phyloP scores from a whole-genome alignment of 1,140 invertebrate species.

The Bombus huntii region DNA sequence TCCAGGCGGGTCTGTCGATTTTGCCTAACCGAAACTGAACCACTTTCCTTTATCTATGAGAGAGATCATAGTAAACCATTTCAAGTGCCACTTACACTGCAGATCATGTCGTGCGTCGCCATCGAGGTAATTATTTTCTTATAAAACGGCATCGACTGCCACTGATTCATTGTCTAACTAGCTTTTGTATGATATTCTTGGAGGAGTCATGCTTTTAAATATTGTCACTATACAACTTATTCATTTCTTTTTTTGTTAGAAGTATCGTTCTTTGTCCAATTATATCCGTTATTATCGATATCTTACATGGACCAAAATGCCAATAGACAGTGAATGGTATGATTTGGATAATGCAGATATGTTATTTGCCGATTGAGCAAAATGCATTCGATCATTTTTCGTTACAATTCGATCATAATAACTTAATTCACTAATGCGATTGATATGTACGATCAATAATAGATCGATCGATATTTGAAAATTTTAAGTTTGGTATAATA shows the following conservation, averaged over 20 bases:
- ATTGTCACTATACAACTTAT: no score
- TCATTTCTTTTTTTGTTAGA: not conserved
- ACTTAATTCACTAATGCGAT: not conserved
- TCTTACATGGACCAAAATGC: conserved; percentile 8
- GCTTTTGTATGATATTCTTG: not conserved
- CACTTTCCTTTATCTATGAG: conserved; percentile 86
- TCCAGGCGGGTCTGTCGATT: conserved; percentile 88
- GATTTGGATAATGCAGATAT: conserved; percentile 22
- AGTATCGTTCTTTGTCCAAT: not conserved
- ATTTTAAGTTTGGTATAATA: not conserved
- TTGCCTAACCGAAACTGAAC: conserved; percentile 85
- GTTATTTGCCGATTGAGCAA: conserved; percentile 3
- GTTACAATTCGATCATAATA: not conserved
- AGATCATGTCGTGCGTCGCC: conserved; percentile 89
- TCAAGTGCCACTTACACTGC: conserved; percentile 86
- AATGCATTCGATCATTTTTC: not conserved
- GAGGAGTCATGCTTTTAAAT: not conserved
- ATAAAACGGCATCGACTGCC: conserved; percentile 7
- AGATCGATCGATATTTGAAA: not conserved
- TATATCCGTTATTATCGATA: conserved; percentile 5
- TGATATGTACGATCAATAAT: not conserved
- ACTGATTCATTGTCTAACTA: not conserved
- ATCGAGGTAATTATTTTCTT: conserved; percentile 86
- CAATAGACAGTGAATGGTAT: conserved; percentile 10
- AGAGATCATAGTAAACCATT: conserved; percentile 82